Percentiles rank a stretch among this genome's conserved stretches.
phyloP scores from a whole-genome alignment of 2,888 invertebrate genomes.

The Acleris emargana region DNA sequence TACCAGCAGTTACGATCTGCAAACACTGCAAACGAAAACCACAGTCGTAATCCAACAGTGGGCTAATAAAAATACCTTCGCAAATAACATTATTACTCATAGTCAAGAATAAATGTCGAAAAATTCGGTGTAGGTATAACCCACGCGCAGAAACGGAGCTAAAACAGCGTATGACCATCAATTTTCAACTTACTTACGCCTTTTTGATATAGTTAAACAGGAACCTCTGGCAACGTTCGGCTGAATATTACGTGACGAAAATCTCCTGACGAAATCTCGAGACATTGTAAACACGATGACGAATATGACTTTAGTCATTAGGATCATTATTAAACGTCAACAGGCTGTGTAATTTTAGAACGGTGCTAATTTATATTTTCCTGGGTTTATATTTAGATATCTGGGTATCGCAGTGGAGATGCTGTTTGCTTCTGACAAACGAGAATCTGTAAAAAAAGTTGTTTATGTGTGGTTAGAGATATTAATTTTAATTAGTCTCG shows the following conservation, averaged over 20 bases:
- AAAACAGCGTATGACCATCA: slow-evolving; percentile 9
- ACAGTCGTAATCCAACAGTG: slow-evolving; percentile 64
- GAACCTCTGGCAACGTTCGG: slow-evolving; percentile 21
- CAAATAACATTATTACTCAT: slow-evolving; percentile 74
- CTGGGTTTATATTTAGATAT: slow-evolving; percentile 13
- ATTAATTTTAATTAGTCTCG: no score
- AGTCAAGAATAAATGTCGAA: slow-evolving; percentile 66
- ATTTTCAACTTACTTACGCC: slow-evolving; percentile 10
- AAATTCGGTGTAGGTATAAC: slow-evolving; percentile 52
- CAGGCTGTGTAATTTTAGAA: slow-evolving; percentile 32
- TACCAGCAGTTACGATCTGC: slow-evolving; percentile 13
- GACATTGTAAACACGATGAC: slow-evolving; percentile 52
- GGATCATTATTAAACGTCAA: slow-evolving; percentile 32
- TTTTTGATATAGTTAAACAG: background rate
- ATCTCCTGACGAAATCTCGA: slow-evolving; percentile 43
- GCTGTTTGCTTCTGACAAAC: no score
- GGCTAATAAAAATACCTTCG: slow-evolving; percentile 65
- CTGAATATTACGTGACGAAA: slow-evolving; percentile 49
- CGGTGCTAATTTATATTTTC: slow-evolving; percentile 24
- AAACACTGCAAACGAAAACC: slow-evolving; percentile 51
- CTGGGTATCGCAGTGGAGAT: slow-evolving; percentile 3
- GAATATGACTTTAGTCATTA: slow-evolving; percentile 37
- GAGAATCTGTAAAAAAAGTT: no score
- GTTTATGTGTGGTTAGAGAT: no score
- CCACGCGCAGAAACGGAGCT: slow-evolving; percentile 54